phyloP scores from a whole-genome alignment of 2,888 invertebrate genomes.

The Lithophane socia region DNA sequence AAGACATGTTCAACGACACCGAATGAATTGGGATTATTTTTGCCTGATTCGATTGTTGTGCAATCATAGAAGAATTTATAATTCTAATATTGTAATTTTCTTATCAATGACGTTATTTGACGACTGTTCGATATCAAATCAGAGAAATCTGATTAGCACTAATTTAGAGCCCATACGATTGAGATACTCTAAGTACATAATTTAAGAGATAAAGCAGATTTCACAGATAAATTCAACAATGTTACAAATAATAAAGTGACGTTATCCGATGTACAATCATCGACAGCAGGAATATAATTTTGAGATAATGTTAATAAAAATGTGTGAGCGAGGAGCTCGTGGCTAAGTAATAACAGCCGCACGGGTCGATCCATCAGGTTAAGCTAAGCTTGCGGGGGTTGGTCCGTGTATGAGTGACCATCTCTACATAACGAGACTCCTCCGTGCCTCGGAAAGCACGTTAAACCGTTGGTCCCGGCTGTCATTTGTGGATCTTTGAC shows the following conservation, averaged over 20 bases:
- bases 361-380: too few relatives aligned
- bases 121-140: conserved; percentile 17
- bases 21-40: background rate
- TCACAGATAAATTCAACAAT: conserved; percentile 29
- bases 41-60: background rate
- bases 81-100: background rate
- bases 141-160: background rate
- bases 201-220: conserved; percentile 24
- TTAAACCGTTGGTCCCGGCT: too few relatives aligned
- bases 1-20: too few relatives aligned
- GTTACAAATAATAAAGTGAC: conserved; percentile 10
- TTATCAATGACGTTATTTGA: conserved; percentile 20
- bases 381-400: too few relatives aligned
- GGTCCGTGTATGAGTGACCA: too few relatives aligned
- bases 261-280: conserved; percentile 5
- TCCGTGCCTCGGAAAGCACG: too few relatives aligned
- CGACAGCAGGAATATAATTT: conserved; percentile 2
- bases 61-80: background rate
- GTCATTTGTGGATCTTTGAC: too few relatives aligned
- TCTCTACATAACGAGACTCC: too few relatives aligned
- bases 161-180: background rate
- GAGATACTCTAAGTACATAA: conserved; percentile 1
- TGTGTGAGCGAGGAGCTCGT: too few relatives aligned
- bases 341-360: too few relatives aligned
- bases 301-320: conserved; percentile 1